Evolutionary conservation across 2,888 invertebrate genomes (phyloP).

Genomic region (Athripsodes cinereus): DNA sequence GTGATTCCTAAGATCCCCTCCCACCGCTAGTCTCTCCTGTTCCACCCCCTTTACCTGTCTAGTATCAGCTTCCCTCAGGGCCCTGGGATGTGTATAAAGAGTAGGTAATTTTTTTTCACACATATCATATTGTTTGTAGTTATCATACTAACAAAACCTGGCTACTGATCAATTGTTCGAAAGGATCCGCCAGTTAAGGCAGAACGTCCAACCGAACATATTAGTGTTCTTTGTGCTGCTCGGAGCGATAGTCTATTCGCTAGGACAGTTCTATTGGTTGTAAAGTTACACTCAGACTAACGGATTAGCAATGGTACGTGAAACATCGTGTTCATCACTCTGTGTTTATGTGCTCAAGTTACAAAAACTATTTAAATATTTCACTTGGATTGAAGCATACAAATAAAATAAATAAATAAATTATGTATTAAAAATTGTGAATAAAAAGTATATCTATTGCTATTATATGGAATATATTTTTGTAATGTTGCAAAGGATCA

Average conservation of each 20-base stretch:
- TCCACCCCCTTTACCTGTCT: slow-evolving; percentile 3
- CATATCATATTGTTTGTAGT: slow-evolving; percentile 5
- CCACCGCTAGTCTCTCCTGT: neutral
- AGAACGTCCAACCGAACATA: slow-evolving; percentile 45
- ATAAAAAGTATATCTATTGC: too few species aligned
- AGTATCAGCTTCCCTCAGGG: slow-evolving; percentile 5
- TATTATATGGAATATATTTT: too few species aligned
- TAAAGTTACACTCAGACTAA: slow-evolving; percentile 3
- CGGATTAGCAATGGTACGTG: slow-evolving; percentile 15
- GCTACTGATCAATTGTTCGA: slow-evolving; percentile 35
- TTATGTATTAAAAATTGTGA: too few species aligned
- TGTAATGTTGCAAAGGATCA: too few species aligned
- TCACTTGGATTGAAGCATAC: too few species aligned
- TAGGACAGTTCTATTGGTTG: slow-evolving; percentile 36
- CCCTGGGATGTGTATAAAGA: slow-evolving; percentile 11
- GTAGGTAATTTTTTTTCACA: neutral
- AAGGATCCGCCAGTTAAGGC: slow-evolving; percentile 42
- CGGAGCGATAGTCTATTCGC: slow-evolving; percentile 39
- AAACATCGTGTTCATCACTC: neutral
- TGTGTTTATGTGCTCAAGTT: neutral
- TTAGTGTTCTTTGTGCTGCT: slow-evolving; percentile 43
- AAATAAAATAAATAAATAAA: too few species aligned
- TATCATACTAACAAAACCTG: slow-evolving; percentile 28
- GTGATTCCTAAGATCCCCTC: slow-evolving; percentile 1
- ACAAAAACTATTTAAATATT: too few species aligned